Base-by-base conservation (phyloP, 2,888 invertebrate genomes). In the Harpalus rufipes region DNA sequence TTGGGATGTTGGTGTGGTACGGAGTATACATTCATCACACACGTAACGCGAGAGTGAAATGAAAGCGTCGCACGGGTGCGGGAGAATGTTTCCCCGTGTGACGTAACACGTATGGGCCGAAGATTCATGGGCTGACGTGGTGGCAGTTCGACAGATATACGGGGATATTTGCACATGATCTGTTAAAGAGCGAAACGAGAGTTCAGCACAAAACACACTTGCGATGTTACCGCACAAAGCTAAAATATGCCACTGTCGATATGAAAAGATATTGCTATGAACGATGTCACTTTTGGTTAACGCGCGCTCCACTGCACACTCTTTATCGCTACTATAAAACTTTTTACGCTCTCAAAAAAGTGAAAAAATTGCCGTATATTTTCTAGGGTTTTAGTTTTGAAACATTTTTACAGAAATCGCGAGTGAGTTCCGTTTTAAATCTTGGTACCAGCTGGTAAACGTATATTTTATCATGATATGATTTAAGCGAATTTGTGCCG, bases 121-220 rank as follows among this genome's bases (percentile, higher is more conserved):
- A 83, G 83, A 83, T 83, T 76, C 83, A 83, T 83, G 61, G 39
- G 61, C 72, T 41, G 63, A 21, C 51, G 32, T 51, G 25, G 84
- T 76, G 84, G 78, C 84, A 84, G 78, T 84, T 84, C 84, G 84
- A 78, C 78, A 84, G 84, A 84, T 84, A 84, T 84, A 84, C 78
- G 78, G 84, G 32, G 65, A 78, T 78, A 84, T 84, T 84, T 84
- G 78, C 84, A 84, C 78, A 84, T 84, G 84, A 84, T 84, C 78
- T 84, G 84, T 84, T 78, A 84, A 83, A 78, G 78, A 74, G 32
- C 65, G 65, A 78, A 84, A 63, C 56, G 81, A 68, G 72, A 68
- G 58, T 44, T 18, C 41, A 63, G 25, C 56, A 32, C 84, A 65
- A 63, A 76, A 84, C 65, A 84, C 56, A 76, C 84, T 78, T 84